Evolutionary conservation across 2,888 invertebrate species (phyloP).

Genomic region (Tetragonisca angustula): DNA sequence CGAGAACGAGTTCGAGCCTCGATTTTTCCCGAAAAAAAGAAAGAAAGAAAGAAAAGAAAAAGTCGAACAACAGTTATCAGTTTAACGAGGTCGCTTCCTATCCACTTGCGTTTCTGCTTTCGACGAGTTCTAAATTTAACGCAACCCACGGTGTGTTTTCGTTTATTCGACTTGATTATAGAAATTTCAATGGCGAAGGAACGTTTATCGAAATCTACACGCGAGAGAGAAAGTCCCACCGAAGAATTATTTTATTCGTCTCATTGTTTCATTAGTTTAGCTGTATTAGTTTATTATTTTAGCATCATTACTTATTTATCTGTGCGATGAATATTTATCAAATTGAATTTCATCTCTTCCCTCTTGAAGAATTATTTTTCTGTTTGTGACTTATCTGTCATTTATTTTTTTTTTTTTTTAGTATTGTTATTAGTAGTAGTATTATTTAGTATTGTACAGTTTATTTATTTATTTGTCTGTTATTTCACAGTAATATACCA

Average conservation of each 20-base stretch:
- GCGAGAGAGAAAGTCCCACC: not conserved
- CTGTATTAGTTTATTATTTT: not conserved
- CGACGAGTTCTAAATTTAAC: constrained; percentile 36
- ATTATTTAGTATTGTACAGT: no score
- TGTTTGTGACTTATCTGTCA: no score
- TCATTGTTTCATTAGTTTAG: not conserved
- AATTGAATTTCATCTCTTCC: no score
- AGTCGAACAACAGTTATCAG: constrained; percentile 57
- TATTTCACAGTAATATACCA: no score
- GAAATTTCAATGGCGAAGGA: not conserved
- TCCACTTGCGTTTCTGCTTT: constrained; percentile 31
- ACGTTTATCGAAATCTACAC: not conserved
- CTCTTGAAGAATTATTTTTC: no score
- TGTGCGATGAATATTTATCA: no score
- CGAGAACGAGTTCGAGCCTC: constrained; percentile 53
- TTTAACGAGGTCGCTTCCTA: constrained; percentile 60
- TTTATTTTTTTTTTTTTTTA: no score
- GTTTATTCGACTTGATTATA: not conserved
- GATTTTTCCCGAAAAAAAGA: constrained; percentile 37
- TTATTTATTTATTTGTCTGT: no score
- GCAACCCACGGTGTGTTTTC: not conserved
- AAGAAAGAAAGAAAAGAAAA: not conserved
- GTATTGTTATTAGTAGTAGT: no score
- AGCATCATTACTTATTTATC: not conserved
- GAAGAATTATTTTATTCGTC: not conserved